Evolutionary conservation across 2,797 vertebrate species (phyloP), one percentile per base, ranked within the genome.

Genomic region (Varecia variegata): DNA sequence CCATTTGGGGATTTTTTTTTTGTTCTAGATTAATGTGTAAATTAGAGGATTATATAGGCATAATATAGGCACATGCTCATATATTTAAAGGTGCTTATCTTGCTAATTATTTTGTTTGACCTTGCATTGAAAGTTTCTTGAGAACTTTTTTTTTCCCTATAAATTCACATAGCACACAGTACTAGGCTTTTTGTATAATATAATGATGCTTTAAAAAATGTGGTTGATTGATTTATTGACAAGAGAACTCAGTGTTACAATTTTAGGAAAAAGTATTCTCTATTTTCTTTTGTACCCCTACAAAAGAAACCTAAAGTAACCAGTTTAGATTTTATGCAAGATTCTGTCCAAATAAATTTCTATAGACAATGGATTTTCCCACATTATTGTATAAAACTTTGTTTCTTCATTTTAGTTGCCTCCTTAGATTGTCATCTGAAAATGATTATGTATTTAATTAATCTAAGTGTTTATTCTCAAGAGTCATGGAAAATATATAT

Each of bases 391-490:
- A 27, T 81, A 82, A 95, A 85, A 56, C 65, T 85, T 77, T 38
- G 38, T 88, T 70, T 77, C 81, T 96, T 94, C 73, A 35, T 79
- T 95, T 87, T 52, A 73, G 52, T 82, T 83, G 74, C 50, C 60
- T 92, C 60, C 74, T 87, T 95, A 50, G 65, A 77, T 91, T 79
- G 50, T 89, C 96, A 96, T 97, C 93, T 97, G 96, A 94, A 92
- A 97, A 92, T 77, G 32, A 97, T 97, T 96, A 84, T 77, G 32
- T 94, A 9, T 73, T 93, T 97, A 97, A 93, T 96, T 71, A 94
- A 74, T 85, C 60, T 95, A 91, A 92, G 54, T 65, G 65, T 97
- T 92, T 97, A 27, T 91, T 97, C 47, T 96, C 95, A 68, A 93
- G 67, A 38, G 58, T 83, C 92, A 86, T 43, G 32, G 40, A 52